Percentiles rank a stretch among this genome's conserved stretches.
Evolutionary conservation across 2,113 vertebrate genomes (phyloP).

Genomic region (Dendropsophus ebraccatus): DNA sequence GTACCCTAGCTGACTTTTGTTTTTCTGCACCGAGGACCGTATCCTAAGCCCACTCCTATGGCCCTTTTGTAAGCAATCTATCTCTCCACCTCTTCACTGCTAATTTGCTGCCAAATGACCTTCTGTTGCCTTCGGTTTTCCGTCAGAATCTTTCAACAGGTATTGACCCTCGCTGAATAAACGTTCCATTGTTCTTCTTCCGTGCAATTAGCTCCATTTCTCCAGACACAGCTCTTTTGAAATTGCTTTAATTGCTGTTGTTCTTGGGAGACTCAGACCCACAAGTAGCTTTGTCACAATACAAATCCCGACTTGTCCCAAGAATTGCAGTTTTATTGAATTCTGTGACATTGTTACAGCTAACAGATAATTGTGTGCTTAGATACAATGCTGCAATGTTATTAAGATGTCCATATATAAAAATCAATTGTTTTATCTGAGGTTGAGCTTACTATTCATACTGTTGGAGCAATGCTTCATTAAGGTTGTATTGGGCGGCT

Average conservation of each 20-base stretch:
- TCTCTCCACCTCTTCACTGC: neutral
- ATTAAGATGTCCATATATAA: constrained; percentile 19
- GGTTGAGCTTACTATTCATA: neutral
- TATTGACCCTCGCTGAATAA: constrained; percentile 43
- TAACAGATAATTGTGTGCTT: constrained; percentile 34
- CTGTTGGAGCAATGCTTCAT: constrained; percentile 3
- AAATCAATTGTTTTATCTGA: constrained; percentile 14
- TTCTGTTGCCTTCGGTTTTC: constrained; percentile 7
- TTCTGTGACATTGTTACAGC: constrained; percentile 39
- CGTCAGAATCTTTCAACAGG: constrained; percentile 20
- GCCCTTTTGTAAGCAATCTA: neutral
- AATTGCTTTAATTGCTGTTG: constrained; percentile 40
- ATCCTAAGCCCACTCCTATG: neutral
- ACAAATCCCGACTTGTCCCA: constrained; percentile 19
- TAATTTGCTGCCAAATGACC: constrained; percentile 42
- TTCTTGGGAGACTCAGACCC: constrained; percentile 33
- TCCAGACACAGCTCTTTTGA: constrained; percentile 41
- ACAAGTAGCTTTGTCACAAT: constrained; percentile 47
- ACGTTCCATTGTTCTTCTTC: constrained; percentile 16
- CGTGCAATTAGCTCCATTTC: constrained; percentile 41
- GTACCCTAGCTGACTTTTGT: neutral
- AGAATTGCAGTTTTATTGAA: constrained; percentile 35
- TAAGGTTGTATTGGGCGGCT: neutral
- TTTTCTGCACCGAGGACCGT: neutral
- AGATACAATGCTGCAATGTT: constrained; percentile 20